Conservation (phyloP, 2,888 invertebrate species). For the Dicyrtomina minuta region DNA sequence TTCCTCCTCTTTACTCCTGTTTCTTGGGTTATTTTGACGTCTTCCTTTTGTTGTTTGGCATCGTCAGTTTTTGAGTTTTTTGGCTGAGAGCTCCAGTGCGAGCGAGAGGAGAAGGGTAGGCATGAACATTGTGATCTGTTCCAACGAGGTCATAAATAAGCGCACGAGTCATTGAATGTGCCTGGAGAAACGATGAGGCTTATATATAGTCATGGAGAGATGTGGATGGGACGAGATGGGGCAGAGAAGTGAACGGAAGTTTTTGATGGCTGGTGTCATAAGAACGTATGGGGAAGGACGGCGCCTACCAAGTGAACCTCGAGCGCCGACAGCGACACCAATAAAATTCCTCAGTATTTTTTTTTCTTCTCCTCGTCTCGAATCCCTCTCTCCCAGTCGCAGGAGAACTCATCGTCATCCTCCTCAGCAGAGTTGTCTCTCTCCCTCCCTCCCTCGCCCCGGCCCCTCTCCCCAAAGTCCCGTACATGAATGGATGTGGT, state of each 20-base stretch:
- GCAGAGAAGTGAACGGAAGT: slow-evolving; percentile 41
- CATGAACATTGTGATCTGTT: slow-evolving; percentile 40
- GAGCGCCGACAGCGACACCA: slow-evolving; percentile 54
- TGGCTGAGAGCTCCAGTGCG: background rate
- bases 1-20: slow-evolving; percentile 1
- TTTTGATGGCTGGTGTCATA: slow-evolving; percentile 49
- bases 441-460: slow-evolving; percentile 16
- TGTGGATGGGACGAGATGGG: slow-evolving; percentile 35
- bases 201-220: slow-evolving; percentile 27
- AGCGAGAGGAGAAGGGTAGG: slow-evolving; percentile 17
- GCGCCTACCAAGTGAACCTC: slow-evolving; percentile 53
- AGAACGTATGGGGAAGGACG: slow-evolving; percentile 52
- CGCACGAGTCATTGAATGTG: slow-evolving; percentile 51
- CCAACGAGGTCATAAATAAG: slow-evolving; percentile 51
- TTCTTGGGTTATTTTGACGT: background rate
- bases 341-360: slow-evolving; percentile 46
- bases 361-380: slow-evolving; percentile 17
- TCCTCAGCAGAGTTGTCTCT: too few relatives aligned
- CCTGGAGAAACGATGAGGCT: slow-evolving; percentile 34
- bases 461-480: background rate
- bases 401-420: too few relatives aligned
- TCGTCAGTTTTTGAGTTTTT: slow-evolving; percentile 13
- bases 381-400: slow-evolving; percentile 8
- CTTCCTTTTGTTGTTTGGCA: slow-evolving; percentile 12
- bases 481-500: slow-evolving; percentile 39